phyloP scores from a whole-genome alignment of 2,888 invertebrate species.

The Brachyptera putata region DNA sequence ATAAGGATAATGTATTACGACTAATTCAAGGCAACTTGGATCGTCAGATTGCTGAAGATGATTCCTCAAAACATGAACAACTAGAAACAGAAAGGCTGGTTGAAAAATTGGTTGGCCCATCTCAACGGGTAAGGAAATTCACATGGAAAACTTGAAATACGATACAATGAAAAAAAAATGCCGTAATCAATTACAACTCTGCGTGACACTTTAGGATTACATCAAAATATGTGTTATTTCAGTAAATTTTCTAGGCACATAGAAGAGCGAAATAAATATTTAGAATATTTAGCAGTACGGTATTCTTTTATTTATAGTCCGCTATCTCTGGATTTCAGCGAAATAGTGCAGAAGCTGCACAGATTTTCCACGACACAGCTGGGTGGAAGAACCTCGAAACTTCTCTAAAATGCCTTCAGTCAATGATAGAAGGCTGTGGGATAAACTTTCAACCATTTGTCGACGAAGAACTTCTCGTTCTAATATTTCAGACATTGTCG shows the following conservation, averaged over 20 bases:
- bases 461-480: constrained; percentile 46
- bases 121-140: constrained; percentile 33
- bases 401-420: constrained; percentile 51
- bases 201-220: too few species aligned
- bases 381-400: constrained; percentile 52
- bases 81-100: constrained; percentile 36
- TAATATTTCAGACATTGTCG: constrained; percentile 45
- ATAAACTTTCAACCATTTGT: constrained; percentile 43
- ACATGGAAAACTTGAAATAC: too few species aligned
- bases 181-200: too few species aligned
- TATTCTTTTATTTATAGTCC: neutral
- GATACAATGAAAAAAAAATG: too few species aligned
- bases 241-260: too few species aligned
- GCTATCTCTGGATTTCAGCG: constrained; percentile 39
- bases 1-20: constrained; percentile 41
- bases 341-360: constrained; percentile 43
- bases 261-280: too few species aligned
- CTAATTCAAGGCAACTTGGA: constrained; percentile 45
- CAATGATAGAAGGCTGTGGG: constrained; percentile 48
- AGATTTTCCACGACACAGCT: constrained; percentile 52
- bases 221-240: too few species aligned
- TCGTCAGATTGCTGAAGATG: constrained; percentile 39
- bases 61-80: constrained; percentile 34
- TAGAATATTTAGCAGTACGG: neutral
- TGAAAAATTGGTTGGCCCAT: constrained; percentile 35